phyloP scores from a whole-genome alignment of 2,888 invertebrate species.

The Hyposoter dolosus region DNA sequence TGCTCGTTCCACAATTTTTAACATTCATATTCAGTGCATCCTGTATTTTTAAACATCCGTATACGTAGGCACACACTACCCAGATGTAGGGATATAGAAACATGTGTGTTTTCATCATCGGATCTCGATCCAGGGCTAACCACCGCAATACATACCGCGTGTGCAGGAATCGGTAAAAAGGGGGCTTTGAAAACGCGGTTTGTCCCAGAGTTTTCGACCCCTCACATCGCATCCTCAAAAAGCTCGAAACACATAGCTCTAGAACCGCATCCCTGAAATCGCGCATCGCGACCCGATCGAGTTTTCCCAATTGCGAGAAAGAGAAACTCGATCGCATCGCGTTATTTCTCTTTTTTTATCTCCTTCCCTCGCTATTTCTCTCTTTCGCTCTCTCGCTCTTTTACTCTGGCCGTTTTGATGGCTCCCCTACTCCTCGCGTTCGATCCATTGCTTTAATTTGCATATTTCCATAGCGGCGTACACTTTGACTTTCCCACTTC shows the following conservation, averaged over 20 bases:
- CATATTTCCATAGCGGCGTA: conserved; percentile 68
- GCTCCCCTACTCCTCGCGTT: conserved; percentile 55
- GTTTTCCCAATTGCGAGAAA: conserved; percentile 32
- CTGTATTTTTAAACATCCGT: not conserved
- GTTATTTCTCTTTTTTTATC: conserved; percentile 3
- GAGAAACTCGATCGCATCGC: conserved; percentile 11
- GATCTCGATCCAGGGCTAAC: conserved; percentile 50
- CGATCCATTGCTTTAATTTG: conserved; percentile 77
- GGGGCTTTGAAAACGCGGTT: conserved; percentile 41
- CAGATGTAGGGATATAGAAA: not conserved
- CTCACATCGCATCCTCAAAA: not conserved
- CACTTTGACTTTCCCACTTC: conserved; percentile 38
- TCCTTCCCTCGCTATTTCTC: conserved; percentile 8
- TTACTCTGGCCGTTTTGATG: not conserved
- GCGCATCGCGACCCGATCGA: conserved; percentile 33
- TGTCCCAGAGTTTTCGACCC: conserved; percentile 22
- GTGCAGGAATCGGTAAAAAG: conserved; percentile 42
- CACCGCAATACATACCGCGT: conserved; percentile 61
- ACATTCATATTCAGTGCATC: not conserved
- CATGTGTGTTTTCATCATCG: conserved; percentile 23
- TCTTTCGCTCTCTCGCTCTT: not conserved
- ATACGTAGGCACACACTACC: not conserved
- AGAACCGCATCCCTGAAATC: conserved; percentile 42
- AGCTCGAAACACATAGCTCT: conserved; percentile 9
- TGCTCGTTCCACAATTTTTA: not conserved